These are phyloP conservation scores for Montipora capitata DNA, from an alignment of 92 coral and sea anemone genomes.

Conservation along the genomic window DNA sequence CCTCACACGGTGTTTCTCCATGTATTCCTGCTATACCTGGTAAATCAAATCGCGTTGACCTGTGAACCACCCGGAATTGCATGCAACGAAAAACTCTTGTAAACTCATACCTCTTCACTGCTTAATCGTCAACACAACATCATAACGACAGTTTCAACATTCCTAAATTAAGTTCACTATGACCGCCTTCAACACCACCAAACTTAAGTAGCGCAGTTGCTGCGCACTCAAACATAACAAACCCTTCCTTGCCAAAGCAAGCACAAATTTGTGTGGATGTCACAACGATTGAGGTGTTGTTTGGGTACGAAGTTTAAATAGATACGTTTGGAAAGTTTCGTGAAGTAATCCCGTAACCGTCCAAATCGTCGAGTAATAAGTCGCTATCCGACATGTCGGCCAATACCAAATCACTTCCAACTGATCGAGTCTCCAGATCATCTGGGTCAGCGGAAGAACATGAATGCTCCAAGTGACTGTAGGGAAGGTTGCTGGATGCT, in stretches of 20 bases:
- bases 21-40: too few relatives aligned
- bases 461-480: slow-evolving; percentile 15
- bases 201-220: too few relatives aligned
- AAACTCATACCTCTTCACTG: too few relatives aligned
- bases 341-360: slow-evolving; percentile 20
- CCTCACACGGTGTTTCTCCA: too few relatives aligned
- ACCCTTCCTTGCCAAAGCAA: neutral
- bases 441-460: slow-evolving; percentile 36
- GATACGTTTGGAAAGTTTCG: slow-evolving; percentile 48
- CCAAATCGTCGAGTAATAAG: slow-evolving; percentile 41
- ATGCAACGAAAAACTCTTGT: too few relatives aligned
- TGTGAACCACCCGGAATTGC: too few relatives aligned
- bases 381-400: slow-evolving; percentile 87
- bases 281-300: neutral
- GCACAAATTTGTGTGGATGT: neutral
- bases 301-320: slow-evolving; percentile 3
- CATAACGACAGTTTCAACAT: too few relatives aligned
- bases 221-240: too few relatives aligned
- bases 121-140: too few relatives aligned
- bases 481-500: slow-evolving; percentile 6
- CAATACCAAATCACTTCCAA: slow-evolving; percentile 71
- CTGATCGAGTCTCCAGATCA: slow-evolving; percentile 26
- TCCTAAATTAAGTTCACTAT: too few relatives aligned
- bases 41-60: too few relatives aligned
- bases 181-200: too few relatives aligned